These are phyloP conservation scores for Platynereis dumerilii DNA, from an alignment of 2,888 invertebrate species.

Conservation along the genomic window DNA sequence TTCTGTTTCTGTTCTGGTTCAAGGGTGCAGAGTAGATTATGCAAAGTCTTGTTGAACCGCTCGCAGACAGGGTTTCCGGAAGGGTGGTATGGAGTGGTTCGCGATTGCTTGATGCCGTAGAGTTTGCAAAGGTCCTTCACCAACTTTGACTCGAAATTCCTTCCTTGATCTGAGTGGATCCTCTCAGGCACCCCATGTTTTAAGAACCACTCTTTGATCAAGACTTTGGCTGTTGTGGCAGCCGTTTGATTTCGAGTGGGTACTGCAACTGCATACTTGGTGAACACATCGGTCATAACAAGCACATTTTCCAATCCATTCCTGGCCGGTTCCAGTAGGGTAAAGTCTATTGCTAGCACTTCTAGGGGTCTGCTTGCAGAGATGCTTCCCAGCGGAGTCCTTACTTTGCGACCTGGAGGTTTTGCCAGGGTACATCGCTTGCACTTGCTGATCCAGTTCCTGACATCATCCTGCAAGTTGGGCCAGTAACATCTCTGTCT, in stretches of 20 bases:
- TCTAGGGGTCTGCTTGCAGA: neutral
- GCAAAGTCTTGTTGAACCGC: conserved; percentile 1
- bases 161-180: conserved; percentile 4
- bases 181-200: conserved; percentile 1
- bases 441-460: neutral
- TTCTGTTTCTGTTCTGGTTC: conserved; percentile 2
- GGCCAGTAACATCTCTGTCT: conserved; percentile 6
- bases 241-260: conserved; percentile 2
- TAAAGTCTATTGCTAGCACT: neutral
- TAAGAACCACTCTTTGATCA: conserved; percentile 3
- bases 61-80: neutral
- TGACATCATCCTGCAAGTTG: neutral
- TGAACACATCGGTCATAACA: conserved; percentile 6
- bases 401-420: neutral
- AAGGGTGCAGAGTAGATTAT: neutral
- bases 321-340: neutral
- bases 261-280: neutral
- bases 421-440: conserved; percentile 5
- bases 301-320: neutral
- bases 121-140: conserved; percentile 4
- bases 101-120: conserved; percentile 1
- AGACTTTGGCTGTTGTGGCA: neutral
- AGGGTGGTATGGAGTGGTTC: neutral
- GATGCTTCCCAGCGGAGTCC: neutral
- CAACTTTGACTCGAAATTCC: conserved; percentile 5